Base-by-base conservation (phyloP, 2,888 invertebrate genomes). In the Rapana venosa region DNA sequence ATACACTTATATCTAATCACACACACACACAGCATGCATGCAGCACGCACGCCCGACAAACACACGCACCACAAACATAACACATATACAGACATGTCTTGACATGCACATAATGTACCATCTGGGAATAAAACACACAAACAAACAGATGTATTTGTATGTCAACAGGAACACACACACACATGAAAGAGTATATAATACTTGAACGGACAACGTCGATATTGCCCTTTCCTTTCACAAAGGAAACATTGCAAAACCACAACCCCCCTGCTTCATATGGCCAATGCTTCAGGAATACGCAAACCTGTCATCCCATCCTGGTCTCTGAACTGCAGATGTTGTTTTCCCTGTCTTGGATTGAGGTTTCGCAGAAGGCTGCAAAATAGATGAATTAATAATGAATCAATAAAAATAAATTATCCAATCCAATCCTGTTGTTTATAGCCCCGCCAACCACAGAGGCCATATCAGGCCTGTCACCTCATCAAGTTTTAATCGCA, bases 271-370 rank as follows among this genome's bases (percentile, higher is more conserved):
- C 1, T 66, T 66, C 26, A 47, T 47, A 8, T 47, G 47, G 66
- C 35, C 79, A 1, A 32, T 17, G 6, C 26, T 84, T 56, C 58
- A 85, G 17, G 85, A 85, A 22, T n/a, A 85, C 13, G 85, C 58
- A 17, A 85, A 85, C 56, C 85, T n/a, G 85, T 61, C 85, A 20
- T 85, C 85, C 85, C 85, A 85, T n/a, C n/a, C 58, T 17, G 47
- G 85, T 85, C 32, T n/a, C 17, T 85, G 85, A 32, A 58, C 22
- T 6, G 85, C 22, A 17, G 85, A 85, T 56, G 30, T 85, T n/a
- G 58, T 20, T 56, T 61, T 85, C 56, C 22, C 47, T 30, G 85
- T 56, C 85, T 85, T 85, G 58, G 58, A 56, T 17, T 56, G 85
- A n/a, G 85, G 30, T 30, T 61, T 85, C 32, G 58, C 32, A 5